Evolutionary conservation across 2,888 invertebrate species (phyloP).

Genomic region (Dendrolimus houi): DNA sequence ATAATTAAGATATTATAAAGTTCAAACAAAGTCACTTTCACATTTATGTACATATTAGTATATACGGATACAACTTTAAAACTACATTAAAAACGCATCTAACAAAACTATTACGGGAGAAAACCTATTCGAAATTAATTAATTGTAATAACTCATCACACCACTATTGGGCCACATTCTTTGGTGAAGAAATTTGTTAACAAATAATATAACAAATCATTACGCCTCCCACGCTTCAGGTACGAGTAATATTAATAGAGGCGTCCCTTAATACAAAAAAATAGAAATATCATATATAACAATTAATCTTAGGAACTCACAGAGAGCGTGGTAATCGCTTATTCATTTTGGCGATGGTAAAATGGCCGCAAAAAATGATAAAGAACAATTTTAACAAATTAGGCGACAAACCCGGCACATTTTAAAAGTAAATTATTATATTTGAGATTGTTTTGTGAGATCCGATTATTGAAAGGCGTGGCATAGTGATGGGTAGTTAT

Average conservation of each 20-base stretch:
- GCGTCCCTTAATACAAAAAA: constrained; percentile 42
- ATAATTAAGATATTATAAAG: too few species aligned
- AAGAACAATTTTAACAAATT: constrained; percentile 63
- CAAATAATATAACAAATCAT: constrained; percentile 45
- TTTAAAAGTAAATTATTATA: constrained; percentile 50
- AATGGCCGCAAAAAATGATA: constrained; percentile 29
- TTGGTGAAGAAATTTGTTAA: constrained; percentile 26
- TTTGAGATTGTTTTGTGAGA: constrained; percentile 46
- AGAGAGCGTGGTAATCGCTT: constrained; percentile 55
- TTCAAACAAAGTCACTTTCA: too few species aligned
- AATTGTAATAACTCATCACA: constrained; percentile 24
- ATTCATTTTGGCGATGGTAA: constrained; percentile 60
- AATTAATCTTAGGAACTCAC: constrained; percentile 63
- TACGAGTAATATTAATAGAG: constrained; percentile 52
- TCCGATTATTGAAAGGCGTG: constrained; percentile 46
- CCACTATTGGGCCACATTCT: constrained; percentile 13
- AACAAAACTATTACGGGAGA: neutral
- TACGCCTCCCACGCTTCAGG: constrained; percentile 50
- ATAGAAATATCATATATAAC: constrained; percentile 45
- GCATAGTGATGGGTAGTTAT: constrained; percentile 1
- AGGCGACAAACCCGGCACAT: constrained; percentile 68
- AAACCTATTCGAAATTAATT: constrained; percentile 30
- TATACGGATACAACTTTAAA: neutral
- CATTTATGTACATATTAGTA: too few species aligned
- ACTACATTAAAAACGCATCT: neutral